A percentile compares a stretch with the other conserved stretches of the same genome.
phyloP scores from a whole-genome alignment of 2,888 invertebrate species.

The Drosophila anceps region DNA sequence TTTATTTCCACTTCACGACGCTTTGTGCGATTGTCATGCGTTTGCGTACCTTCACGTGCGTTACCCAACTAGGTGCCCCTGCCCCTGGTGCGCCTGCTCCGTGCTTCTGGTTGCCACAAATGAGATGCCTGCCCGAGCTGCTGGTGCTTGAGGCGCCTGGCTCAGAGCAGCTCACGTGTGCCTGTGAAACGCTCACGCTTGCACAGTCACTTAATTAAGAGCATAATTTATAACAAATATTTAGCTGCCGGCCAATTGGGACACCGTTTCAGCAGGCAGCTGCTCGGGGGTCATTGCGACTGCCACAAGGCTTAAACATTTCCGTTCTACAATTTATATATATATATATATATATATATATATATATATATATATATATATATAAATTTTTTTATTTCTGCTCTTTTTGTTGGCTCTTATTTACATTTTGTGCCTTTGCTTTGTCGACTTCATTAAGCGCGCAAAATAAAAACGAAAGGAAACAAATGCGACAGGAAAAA shows the following conservation, averaged over 20 bases:
- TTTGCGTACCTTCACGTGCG: conserved; percentile 47
- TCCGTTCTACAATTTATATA: conserved; percentile 51
- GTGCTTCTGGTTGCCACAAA: conserved; percentile 35
- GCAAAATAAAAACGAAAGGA: conserved; percentile 55
- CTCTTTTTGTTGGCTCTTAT: conserved; percentile 11
- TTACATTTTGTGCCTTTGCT: conserved; percentile 36
- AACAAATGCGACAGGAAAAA: conserved; percentile 32
- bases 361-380: no score
- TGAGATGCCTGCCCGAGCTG: conserved; percentile 42
- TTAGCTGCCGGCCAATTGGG: conserved; percentile 63
- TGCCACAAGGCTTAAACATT: conserved; percentile 47
- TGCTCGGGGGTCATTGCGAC: conserved; percentile 11
- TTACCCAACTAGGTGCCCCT: conserved; percentile 10
- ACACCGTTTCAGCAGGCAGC: conserved; percentile 34
- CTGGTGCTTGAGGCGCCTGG: conserved; percentile 32
- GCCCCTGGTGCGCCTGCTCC: neutral
- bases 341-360: no score
- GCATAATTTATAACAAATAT: conserved; percentile 78
- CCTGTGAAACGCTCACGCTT: conserved; percentile 42
- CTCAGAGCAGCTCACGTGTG: conserved; percentile 37
- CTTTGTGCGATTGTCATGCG: conserved; percentile 60
- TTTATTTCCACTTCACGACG: conserved; percentile 55
- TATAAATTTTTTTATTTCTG: neutral
- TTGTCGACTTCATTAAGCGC: conserved; percentile 71
- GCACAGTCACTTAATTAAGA: conserved; percentile 74